phyloP scores from a whole-genome alignment of 2,797 vertebrate genomes.

The Melanotaenia maccullochi region DNA sequence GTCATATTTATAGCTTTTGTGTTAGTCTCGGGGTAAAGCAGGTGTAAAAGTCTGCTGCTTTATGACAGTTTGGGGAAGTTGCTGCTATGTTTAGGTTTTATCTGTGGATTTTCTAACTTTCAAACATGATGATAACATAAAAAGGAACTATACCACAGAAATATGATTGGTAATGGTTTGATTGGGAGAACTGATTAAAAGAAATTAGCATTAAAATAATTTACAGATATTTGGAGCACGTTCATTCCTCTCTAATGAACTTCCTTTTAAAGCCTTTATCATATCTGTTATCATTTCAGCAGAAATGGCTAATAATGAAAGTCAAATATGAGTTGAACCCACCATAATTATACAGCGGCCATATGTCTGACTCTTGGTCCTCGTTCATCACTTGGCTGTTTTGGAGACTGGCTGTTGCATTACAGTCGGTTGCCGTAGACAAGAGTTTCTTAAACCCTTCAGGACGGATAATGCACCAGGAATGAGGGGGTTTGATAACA shows the following conservation, averaged over 20 bases:
- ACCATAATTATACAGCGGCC: conserved; percentile 56
- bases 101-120: background rate
- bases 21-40: conserved; percentile 1
- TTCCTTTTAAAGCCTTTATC: background rate
- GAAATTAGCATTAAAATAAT: background rate
- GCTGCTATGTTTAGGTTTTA: background rate
- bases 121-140: background rate
- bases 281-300: conserved; percentile 13
- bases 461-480: conserved; percentile 71
- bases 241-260: background rate
- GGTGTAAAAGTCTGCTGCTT: background rate
- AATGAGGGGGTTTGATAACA: conserved; percentile 43
- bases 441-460: rapidly evolving
- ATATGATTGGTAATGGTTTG: background rate
- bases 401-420: background rate
- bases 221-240: too few species aligned
- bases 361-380: conserved; percentile 19
- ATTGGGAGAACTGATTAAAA: too few species aligned
- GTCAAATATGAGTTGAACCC: conserved; percentile 23
- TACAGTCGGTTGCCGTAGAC: conserved; percentile 51
- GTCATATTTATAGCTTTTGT: conserved; percentile 15
- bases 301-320: conserved; percentile 19
- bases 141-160: background rate
- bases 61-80: conserved; percentile 14
- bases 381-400: background rate